Evolutionary conservation across 2,888 invertebrate species (phyloP), one percentile per base, ranked within the genome.

Genomic region (Drosophila infuscata): DNA sequence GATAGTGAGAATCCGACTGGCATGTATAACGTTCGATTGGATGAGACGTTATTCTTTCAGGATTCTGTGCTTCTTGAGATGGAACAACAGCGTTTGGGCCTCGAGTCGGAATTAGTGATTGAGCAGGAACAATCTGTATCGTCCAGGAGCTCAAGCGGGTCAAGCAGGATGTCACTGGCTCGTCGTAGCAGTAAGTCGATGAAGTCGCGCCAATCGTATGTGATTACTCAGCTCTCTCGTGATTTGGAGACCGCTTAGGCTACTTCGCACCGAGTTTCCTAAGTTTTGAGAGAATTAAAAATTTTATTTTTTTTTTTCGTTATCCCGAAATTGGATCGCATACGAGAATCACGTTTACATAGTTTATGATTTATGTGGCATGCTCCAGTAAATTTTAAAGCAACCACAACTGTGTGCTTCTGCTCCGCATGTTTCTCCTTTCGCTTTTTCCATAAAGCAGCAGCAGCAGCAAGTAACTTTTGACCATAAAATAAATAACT

Each of bases 401-500:
- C 74, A 71, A 76, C 65, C 82, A 72, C 70, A 66, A 41, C 69
- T 67, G 12, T 67, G 51, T 38, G 32, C 43, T 17, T n/a, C 30
- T 32, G 51, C 17, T 51, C 51, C 30, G 8, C 29, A 25, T 36
- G 11, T 25, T 35, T 12, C 30, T 25, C 6, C 36, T 48, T 32
- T 56, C 33, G 43, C 65, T 60, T 61, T 52, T 60, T 74, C 69
- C 69, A 82, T 76, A 83, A 77, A 87, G 81, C 74, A 74, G 83
- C 20, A 46, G 83, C 20, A 46, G 20, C 4, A 46, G 20, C 74
- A 86, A 83, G 86, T 87, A 90, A 88, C 87, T 88, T 88, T 88
- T 82, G 87, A 90, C 87, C 87, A 88, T 88, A 86, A 88, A 88
- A 90, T 88, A 88, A 88, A 88, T 88, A 88, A 90, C 90, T 88